These are phyloP conservation scores for Hydropotes inermis DNA, from an alignment of 2,113 vertebrate species.

Conservation along the genomic window DNA sequence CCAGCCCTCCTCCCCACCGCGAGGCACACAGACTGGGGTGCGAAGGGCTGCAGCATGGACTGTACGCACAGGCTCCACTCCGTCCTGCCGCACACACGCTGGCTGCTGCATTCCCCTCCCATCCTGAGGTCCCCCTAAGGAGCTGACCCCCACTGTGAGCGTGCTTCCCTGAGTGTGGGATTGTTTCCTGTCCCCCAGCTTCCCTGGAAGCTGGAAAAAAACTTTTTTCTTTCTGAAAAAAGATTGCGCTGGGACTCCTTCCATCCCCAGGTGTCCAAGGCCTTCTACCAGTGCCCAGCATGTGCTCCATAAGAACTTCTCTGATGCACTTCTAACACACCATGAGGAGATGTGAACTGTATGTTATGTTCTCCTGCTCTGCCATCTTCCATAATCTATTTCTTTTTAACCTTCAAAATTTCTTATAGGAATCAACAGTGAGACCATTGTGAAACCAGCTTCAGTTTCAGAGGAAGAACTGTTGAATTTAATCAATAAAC, in stretches of 20 bases:
- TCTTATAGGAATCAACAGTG: slow-evolving; percentile 92
- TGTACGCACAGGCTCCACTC: no score
- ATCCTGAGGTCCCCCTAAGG: neutral
- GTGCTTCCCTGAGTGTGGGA: no score
- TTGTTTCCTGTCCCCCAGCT: neutral
- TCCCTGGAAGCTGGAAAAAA: neutral
- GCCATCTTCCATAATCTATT: neutral
- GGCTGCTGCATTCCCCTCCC: neutral
- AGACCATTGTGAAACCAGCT: slow-evolving; percentile 92
- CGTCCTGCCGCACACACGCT: neutral
- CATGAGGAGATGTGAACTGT: fast-evolving
- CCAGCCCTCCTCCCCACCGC: neutral
- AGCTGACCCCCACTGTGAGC: neutral
- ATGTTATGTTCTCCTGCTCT: neutral
- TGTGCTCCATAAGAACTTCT: neutral
- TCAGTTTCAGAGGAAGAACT: slow-evolving; percentile 91
- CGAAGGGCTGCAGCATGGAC: neutral
- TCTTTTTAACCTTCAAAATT: neutral
- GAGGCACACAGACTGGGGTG: neutral
- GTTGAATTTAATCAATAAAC: slow-evolving; percentile 89
- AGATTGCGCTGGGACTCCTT: neutral
- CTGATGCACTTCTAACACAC: neutral
- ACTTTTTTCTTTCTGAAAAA: neutral
- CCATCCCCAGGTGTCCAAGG: neutral
- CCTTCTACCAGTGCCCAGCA: neutral